Conservation (phyloP, 2,797 vertebrate species). For the Stomatorhinus walkeri region DNA sequence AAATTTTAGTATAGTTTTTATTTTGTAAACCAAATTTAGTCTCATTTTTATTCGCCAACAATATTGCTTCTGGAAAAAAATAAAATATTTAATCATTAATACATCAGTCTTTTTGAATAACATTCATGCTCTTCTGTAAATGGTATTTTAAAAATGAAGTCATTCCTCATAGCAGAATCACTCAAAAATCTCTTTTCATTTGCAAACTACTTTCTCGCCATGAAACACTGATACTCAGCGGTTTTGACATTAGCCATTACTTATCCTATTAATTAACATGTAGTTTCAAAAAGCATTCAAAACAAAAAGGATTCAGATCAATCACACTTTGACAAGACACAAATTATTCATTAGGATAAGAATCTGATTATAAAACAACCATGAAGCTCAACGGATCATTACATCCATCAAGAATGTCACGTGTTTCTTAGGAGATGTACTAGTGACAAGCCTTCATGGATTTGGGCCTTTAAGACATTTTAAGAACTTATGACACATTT, state of each 20-base stretch:
- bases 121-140: neutral
- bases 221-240: neutral
- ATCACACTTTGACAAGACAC: neutral
- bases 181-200: neutral
- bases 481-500: neutral
- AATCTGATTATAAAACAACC: neutral
- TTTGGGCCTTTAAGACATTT: neutral
- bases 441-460: neutral
- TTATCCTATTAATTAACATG: neutral
- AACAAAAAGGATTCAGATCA: neutral
- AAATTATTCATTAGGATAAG: neutral
- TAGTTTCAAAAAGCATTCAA: neutral
- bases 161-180: neutral
- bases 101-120: neutral
- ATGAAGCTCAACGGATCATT: neutral
- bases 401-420: neutral
- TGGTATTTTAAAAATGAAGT: neutral
- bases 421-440: neutral
- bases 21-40: too few species aligned
- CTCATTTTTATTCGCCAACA: too few species aligned
- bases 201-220: neutral
- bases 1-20: too few species aligned
- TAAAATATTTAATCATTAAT: neutral
- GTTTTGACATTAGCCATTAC: neutral
- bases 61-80: neutral